These are phyloP conservation scores for Pachypeltis micranthus DNA, from an alignment of 1,140 invertebrate species.

Conservation along the genomic window DNA sequence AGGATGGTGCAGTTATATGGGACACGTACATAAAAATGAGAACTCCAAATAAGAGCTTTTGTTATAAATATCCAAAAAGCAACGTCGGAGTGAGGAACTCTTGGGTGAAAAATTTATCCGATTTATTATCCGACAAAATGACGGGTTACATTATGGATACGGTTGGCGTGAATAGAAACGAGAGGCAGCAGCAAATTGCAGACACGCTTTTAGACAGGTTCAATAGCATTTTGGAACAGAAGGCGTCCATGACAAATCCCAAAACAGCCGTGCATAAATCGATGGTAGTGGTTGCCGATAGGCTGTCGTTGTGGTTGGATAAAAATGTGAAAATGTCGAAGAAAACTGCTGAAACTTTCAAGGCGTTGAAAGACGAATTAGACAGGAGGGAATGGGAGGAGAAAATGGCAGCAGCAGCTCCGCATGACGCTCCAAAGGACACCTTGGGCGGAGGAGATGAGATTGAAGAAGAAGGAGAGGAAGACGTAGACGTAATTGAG, in stretches of 20 bases:
- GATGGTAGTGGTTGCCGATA: slow-evolving; percentile 15
- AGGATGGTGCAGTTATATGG: not conserved
- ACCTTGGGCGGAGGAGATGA: not conserved
- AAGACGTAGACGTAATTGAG: slow-evolving; percentile 1
- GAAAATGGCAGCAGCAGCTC: not conserved
- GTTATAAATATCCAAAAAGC: not conserved
- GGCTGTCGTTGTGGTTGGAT: slow-evolving; percentile 20
- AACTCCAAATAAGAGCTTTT: not conserved
- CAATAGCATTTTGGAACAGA: slow-evolving; percentile 17
- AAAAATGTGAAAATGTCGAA: not conserved
- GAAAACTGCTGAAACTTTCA: not conserved
- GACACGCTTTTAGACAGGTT: slow-evolving; percentile 14
- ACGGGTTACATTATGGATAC: slow-evolving; percentile 19
- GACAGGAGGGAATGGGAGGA: not conserved
- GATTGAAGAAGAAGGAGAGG: not conserved
- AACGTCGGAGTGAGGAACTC: slow-evolving; percentile 7
- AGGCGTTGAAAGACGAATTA: not conserved
- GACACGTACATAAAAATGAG: not conserved
- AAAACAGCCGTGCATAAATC: slow-evolving; percentile 17
- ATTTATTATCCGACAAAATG: slow-evolving; percentile 17
- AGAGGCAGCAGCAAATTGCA: slow-evolving; percentile 15
- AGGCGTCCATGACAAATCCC: slow-evolving; percentile 14
- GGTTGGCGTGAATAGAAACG: slow-evolving; percentile 12
- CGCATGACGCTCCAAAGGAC: not conserved
- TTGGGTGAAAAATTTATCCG: slow-evolving; percentile 19